Evolutionary conservation across 1,140 invertebrate species (phyloP), one percentile per base, ranked within the genome.

Genomic region (Drosophila carrolli): DNA sequence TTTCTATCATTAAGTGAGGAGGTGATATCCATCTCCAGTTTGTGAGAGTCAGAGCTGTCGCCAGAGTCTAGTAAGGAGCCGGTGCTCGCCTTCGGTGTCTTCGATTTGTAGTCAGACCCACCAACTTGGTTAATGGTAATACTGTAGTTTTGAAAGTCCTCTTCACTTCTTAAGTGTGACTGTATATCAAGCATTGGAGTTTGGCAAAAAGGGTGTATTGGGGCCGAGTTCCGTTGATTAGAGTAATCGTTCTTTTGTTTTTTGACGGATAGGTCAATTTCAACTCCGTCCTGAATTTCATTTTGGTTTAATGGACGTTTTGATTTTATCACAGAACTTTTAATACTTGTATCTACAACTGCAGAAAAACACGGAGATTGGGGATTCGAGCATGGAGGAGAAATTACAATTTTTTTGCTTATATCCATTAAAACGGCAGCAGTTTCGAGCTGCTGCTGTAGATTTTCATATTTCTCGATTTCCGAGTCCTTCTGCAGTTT

Each of bases 271-370:
- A 92, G 61, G 67, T 91, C 89, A 47, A 92, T 91, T 81, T 92
- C 91, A 74, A 90, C 77, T 54, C 70, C 75, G 61, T 91, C 82
- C 57, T 78, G 73, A 65, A 78, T 62, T 59, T 80, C 78, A 75
- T 58, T 81, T 68, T 82, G 62, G 54, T 75, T 86, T 78, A 78
- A 76, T 78, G 86, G 81, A 90, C 79, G 84, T 90, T 91, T 92
- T 78, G 81, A 78, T 85, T 91, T 91, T 91, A 92, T 92, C 91
- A 92, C 91, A 91, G 92, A 92, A 80, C 78, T 90, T 81, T 91
- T 91, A 91, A 92, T 91, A 91, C 90, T 92, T 88, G 77, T 78
- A 74, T 91, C 78, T 68, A 63, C 72, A 65, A 59, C 58, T 71
- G 82, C 71, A 63, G 80, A 76, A 48, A 85, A 61, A 76, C 90